phyloP scores from a whole-genome alignment of 53 echinoderm and acorn worm genomes.

The Apostichopus leukothele region DNA sequence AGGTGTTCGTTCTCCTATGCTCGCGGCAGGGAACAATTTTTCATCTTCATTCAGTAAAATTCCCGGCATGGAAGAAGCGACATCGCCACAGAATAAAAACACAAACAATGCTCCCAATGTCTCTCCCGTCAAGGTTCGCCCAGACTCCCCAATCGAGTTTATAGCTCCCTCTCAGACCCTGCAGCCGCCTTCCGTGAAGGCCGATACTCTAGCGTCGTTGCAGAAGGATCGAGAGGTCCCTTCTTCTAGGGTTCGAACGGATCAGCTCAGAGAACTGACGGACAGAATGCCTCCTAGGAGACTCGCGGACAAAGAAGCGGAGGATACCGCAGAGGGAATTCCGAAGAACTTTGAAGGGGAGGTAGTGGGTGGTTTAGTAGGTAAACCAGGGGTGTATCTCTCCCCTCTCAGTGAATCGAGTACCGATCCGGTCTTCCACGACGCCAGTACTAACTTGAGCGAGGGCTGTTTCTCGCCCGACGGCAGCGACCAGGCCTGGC shows the following conservation, averaged over 20 bases:
- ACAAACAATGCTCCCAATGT: slow-evolving; percentile 59
- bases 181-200: slow-evolving; percentile 60
- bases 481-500: slow-evolving; percentile 46
- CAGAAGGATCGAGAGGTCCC: slow-evolving; percentile 27
- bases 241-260: neutral
- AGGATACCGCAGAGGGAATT: neutral
- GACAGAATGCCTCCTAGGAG: neutral
- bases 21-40: neutral
- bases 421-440: slow-evolving; percentile 32
- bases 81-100: slow-evolving; percentile 54
- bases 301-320: neutral
- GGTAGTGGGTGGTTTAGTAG: neutral
- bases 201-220: slow-evolving; percentile 56
- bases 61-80: slow-evolving; percentile 34
- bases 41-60: slow-evolving; percentile 7
- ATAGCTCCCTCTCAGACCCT: slow-evolving; percentile 57
- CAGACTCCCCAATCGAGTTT: slow-evolving; percentile 64
- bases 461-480: slow-evolving; percentile 28
- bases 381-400: neutral
- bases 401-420: slow-evolving; percentile 21
- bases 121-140: slow-evolving; percentile 27
- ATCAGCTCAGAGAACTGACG: slow-evolving; percentile 2
- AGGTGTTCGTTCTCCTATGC: slow-evolving; percentile 39
- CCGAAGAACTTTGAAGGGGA: slow-evolving; percentile 7
- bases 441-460: slow-evolving; percentile 24